Conservation (phyloP, 2,888 invertebrate species). For the Macrophya alboannulata region DNA sequence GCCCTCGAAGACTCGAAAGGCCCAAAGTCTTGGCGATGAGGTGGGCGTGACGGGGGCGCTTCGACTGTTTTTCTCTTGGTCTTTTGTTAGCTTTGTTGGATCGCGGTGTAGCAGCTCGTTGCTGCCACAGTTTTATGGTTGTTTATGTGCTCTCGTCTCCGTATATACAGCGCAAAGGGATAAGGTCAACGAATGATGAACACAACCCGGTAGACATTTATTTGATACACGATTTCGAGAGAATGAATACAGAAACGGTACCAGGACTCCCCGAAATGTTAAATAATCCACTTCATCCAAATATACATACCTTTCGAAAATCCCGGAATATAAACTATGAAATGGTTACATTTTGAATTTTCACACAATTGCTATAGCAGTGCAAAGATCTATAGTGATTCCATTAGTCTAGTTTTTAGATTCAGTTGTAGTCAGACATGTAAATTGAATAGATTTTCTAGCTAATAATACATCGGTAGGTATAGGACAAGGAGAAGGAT, state of each 20-base stretch:
- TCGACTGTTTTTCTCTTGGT: constrained; percentile 50
- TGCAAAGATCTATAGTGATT: not conserved
- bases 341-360: not conserved
- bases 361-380: not conserved
- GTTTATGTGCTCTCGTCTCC: constrained; percentile 50
- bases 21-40: constrained; percentile 50
- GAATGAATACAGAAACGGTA: constrained; percentile 19
- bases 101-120: constrained; percentile 56
- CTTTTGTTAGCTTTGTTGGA: constrained; percentile 53
- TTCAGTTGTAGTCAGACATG: constrained; percentile 2
- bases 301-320: constrained; percentile 8
- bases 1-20: constrained; percentile 47
- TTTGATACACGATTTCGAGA: constrained; percentile 42
- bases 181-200: constrained; percentile 48
- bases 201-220: constrained; percentile 45
- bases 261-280: not conserved
- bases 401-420: not conserved
- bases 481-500: constrained; percentile 28
- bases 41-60: constrained; percentile 54
- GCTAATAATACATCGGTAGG: constrained; percentile 5
- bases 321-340: not conserved
- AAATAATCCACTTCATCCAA: not conserved
- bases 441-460: not conserved
- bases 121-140: constrained; percentile 54
- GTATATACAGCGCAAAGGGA: constrained; percentile 23